Conservation (phyloP, 1,140 invertebrate genomes). For the Philotrypesis tridentata region DNA sequence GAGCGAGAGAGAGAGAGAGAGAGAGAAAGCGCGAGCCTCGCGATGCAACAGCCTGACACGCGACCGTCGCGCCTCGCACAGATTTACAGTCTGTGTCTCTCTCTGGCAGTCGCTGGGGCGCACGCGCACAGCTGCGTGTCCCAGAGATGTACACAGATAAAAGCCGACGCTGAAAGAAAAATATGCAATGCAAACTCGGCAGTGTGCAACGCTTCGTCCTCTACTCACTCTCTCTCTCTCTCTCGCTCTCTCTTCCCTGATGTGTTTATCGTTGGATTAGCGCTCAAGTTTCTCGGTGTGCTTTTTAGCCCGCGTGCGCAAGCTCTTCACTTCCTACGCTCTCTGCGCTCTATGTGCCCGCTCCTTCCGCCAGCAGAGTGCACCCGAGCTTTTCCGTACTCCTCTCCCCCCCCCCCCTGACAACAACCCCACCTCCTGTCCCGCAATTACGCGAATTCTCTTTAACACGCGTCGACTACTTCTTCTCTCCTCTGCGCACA, state of each 20-base stretch:
- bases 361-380: not conserved
- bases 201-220: not conserved
- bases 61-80: not conserved
- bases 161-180: constrained; percentile 43
- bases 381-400: not conserved
- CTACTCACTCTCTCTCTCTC: too few species aligned
- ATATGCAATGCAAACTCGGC: constrained; percentile 47
- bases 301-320: constrained; percentile 38
- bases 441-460: constrained; percentile 32
- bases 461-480: not conserved
- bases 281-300: constrained; percentile 39
- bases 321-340: constrained; percentile 32
- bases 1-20: not conserved
- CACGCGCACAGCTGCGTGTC: too few species aligned
- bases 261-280: constrained; percentile 58
- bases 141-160: not conserved
- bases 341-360: not conserved
- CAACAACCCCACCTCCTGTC: too few species aligned
- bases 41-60: constrained; percentile 10
- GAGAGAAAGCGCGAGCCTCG: not conserved
- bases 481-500: not conserved
- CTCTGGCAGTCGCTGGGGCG: too few species aligned
- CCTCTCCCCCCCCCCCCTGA: not conserved
- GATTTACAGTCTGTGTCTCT: constrained; percentile 29
- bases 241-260: too few species aligned